phyloP scores from a whole-genome alignment of 2,797 vertebrate genomes.

The Rhinogobio ventralis region DNA sequence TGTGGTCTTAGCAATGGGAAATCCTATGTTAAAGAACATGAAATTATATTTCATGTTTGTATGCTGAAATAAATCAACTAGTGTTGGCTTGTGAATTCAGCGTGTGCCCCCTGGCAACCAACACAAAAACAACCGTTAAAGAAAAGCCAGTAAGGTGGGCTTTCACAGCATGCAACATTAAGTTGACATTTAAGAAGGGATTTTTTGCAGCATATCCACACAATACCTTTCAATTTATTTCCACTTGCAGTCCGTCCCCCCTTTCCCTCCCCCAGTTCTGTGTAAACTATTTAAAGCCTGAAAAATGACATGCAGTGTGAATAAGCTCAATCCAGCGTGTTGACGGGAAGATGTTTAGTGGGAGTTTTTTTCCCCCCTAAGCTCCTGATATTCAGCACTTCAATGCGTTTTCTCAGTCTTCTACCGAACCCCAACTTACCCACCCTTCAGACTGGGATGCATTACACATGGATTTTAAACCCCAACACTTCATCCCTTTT shows the following conservation, averaged over 20 bases:
- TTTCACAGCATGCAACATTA: slow-evolving; percentile 49
- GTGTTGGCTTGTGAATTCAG: slow-evolving; percentile 27
- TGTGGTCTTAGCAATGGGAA: neutral
- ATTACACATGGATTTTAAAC: slow-evolving; percentile 54
- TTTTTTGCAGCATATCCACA: slow-evolving; percentile 41
- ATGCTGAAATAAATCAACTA: slow-evolving; percentile 18
- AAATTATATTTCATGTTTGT: slow-evolving; percentile 44
- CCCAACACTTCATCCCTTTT: slow-evolving; percentile 34
- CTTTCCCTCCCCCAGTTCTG: slow-evolving; percentile 15
- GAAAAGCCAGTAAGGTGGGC: slow-evolving; percentile 38
- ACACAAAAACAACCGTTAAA: slow-evolving; percentile 38
- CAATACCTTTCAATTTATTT: slow-evolving; percentile 54
- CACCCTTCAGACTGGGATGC: slow-evolving; percentile 47
- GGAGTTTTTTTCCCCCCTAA: slow-evolving; percentile 29
- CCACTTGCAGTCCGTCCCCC: slow-evolving; percentile 2
- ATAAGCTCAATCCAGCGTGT: slow-evolving; percentile 51
- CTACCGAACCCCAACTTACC: slow-evolving; percentile 54
- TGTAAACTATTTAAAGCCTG: slow-evolving; percentile 55
- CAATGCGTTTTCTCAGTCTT: slow-evolving; percentile 60
- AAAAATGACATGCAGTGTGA: slow-evolving; percentile 55
- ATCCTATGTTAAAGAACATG: neutral
- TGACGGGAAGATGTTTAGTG: slow-evolving; percentile 39
- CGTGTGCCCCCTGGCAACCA: slow-evolving; percentile 36
- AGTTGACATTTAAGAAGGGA: slow-evolving; percentile 57
- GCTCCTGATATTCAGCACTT: slow-evolving; percentile 49